A percentile compares a stretch with the other conserved stretches of the same genome.
phyloP scores from a whole-genome alignment of 2,888 invertebrate species.

The Euproctis similis region DNA sequence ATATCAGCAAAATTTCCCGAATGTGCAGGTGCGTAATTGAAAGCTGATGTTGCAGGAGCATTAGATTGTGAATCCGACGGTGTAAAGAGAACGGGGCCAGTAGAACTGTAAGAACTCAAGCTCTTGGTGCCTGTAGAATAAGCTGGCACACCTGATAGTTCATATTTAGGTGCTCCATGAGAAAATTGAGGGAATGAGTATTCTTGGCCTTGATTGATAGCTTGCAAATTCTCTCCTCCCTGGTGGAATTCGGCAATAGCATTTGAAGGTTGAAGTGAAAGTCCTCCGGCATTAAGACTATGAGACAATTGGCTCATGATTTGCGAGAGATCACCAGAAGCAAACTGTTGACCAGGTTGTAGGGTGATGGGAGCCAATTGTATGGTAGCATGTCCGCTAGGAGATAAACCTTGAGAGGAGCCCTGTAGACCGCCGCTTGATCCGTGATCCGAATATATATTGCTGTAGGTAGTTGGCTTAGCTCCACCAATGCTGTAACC shows the following conservation, averaged over 20 bases:
- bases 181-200: slow-evolving; percentile 42
- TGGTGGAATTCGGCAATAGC: slow-evolving; percentile 47
- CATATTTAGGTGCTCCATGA: slow-evolving; percentile 43
- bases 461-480: slow-evolving; percentile 47
- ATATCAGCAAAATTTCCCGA: slow-evolving; percentile 28
- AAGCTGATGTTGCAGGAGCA: slow-evolving; percentile 20
- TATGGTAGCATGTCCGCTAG: slow-evolving; percentile 43
- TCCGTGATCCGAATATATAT: slow-evolving; percentile 45
- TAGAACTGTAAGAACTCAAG: slow-evolving; percentile 53
- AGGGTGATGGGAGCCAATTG: slow-evolving; percentile 58
- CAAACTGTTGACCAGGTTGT: slow-evolving; percentile 44
- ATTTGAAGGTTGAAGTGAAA: slow-evolving; percentile 45
- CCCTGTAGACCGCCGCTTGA: slow-evolving; percentile 40
- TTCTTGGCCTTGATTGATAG: slow-evolving; percentile 35
- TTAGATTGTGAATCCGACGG: slow-evolving; percentile 42
- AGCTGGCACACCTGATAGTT: slow-evolving; percentile 43
- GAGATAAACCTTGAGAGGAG: slow-evolving; percentile 39
- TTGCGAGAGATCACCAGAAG: slow-evolving; percentile 50
- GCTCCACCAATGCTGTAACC: slow-evolving; percentile 66
- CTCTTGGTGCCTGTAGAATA: slow-evolving; percentile 63
- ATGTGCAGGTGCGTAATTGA: slow-evolving; percentile 37
- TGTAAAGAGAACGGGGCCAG: slow-evolving; percentile 60
- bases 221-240: slow-evolving; percentile 35
- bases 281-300: slow-evolving; percentile 50
- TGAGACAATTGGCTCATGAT: slow-evolving; percentile 61